These are phyloP conservation scores for Lomographa bimaculata DNA, from an alignment of 2,888 invertebrate species.

Conservation along the genomic window DNA sequence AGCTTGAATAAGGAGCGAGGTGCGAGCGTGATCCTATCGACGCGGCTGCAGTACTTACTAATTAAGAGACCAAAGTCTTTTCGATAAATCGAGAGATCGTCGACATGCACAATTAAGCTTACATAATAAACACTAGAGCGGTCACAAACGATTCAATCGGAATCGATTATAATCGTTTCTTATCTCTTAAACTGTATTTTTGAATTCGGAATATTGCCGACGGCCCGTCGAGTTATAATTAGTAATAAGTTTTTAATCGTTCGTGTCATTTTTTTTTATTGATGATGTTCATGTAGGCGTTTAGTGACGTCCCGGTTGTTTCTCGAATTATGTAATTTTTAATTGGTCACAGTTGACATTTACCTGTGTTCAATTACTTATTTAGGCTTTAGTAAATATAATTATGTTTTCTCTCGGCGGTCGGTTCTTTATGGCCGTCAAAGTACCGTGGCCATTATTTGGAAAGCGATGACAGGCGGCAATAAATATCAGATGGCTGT, in stretches of 20 bases:
- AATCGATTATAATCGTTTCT: constrained; percentile 49
- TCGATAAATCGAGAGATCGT: constrained; percentile 45
- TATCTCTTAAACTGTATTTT: too few species aligned
- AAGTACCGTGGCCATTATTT: constrained; percentile 37
- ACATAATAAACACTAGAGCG: constrained; percentile 57
- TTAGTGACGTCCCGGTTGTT: constrained; percentile 21
- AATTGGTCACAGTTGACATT: constrained; percentile 52
- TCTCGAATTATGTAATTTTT: constrained; percentile 33
- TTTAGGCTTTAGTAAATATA: constrained; percentile 39
- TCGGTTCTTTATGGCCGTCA: constrained; percentile 39
- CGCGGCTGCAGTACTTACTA: constrained; percentile 69
- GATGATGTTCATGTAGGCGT: constrained; percentile 24
- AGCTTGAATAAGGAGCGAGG: constrained; percentile 63
- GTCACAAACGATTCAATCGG: constrained; percentile 62
- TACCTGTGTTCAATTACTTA: constrained; percentile 47
- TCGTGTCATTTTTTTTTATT: constrained; percentile 49
- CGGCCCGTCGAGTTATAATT: constrained; percentile 66
- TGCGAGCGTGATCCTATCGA: constrained; percentile 71
- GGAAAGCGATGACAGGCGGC: constrained; percentile 31
- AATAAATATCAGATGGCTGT: constrained; percentile 18
- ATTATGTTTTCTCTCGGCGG: constrained; percentile 40
- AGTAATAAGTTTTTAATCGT: constrained; percentile 72
- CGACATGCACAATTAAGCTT: constrained; percentile 63
- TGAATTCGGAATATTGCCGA: constrained; percentile 63
- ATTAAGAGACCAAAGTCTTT: constrained; percentile 63